phyloP scores from a whole-genome alignment of 2,888 invertebrate species.

The Anoplius nigerrimus region DNA sequence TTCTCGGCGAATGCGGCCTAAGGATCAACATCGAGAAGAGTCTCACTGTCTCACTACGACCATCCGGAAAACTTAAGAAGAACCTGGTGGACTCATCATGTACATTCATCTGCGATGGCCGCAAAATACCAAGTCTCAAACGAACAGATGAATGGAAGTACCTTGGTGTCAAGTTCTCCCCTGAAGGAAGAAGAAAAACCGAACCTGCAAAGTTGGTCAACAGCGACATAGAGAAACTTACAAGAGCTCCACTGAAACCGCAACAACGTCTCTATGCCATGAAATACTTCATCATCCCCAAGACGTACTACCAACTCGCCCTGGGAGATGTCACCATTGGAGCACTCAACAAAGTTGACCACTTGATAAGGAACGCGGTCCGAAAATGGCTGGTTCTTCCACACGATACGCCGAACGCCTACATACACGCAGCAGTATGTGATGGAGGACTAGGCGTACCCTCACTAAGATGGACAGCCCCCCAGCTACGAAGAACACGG shows the following conservation, averaged over 20 bases:
- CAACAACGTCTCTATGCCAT: not conserved
- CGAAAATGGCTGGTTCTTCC: not conserved
- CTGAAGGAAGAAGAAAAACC: no score
- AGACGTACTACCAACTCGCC: not conserved
- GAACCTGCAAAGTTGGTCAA: no score
- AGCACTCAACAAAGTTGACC: no score
- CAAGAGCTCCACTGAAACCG: not conserved
- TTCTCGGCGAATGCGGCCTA: conserved; percentile 19
- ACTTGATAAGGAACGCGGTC: no score
- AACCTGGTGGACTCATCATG: not conserved
- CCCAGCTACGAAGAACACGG: no score
- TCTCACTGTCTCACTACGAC: conserved; percentile 17
- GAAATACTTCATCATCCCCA: not conserved
- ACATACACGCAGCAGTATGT: not conserved
- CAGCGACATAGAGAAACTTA: not conserved
- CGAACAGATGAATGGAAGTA: not conserved
- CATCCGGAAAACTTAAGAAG: not conserved
- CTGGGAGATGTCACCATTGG: not conserved
- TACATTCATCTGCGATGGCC: not conserved
- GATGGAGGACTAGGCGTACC: conserved; percentile 3
- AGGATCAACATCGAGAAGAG: conserved; percentile 24
- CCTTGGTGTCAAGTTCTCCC: not conserved
- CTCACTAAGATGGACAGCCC: not conserved
- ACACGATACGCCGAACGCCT: not conserved
- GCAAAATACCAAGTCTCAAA: not conserved